Percentiles rank a stretch among this genome's conserved stretches.
Conservation (phyloP, 2,113 vertebrate species). For the Vulpes ferrilata region DNA sequence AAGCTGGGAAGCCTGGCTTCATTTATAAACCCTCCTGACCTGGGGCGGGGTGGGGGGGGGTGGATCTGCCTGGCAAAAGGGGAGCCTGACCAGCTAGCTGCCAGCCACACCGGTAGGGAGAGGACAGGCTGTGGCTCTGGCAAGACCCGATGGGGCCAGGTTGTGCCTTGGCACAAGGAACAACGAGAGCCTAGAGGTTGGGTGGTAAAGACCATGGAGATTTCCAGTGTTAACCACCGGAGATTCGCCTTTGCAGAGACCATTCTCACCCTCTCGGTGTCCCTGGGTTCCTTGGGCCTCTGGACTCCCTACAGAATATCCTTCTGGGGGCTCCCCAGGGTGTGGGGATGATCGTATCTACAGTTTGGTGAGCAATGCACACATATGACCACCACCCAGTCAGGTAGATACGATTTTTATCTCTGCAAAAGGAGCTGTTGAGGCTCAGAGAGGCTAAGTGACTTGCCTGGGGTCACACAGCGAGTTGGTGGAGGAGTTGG, state of each 20-base stretch:
- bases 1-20: accelerated
- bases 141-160: neutral
- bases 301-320: neutral
- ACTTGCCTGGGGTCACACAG: neutral
- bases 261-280: accelerated
- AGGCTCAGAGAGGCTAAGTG: neutral
- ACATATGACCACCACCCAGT: neutral
- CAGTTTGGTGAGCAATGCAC: neutral
- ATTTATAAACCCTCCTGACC: neutral
- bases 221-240: neutral
- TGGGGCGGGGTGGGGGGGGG: accelerated
- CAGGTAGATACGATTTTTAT: neutral
- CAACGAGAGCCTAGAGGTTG: neutral
- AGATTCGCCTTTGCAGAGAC: neutral
- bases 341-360: neutral
- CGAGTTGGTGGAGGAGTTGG: neutral
- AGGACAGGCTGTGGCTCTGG: neutral
- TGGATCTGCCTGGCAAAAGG: neutral
- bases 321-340: neutral
- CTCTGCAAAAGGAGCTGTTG: neutral
- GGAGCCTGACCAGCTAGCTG: neutral
- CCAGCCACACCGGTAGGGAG: no score
- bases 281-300: neutral
- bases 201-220: neutral
- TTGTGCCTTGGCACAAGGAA: no score